Conservation (phyloP, 2,888 invertebrate species). For the Nysson spinosus region DNA sequence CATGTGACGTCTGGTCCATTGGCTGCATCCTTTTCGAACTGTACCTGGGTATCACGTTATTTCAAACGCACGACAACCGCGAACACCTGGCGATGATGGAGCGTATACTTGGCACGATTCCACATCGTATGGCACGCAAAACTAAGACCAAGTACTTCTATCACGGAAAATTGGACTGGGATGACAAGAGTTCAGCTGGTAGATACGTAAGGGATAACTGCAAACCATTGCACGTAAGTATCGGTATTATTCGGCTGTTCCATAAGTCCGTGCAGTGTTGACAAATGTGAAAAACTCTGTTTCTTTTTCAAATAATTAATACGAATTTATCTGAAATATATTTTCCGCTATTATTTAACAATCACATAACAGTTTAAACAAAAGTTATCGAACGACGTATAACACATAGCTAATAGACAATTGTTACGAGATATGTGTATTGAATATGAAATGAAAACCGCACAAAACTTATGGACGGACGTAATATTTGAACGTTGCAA, state of each 20-base stretch:
- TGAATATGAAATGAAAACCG: too few species aligned
- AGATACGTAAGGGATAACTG: constrained; percentile 99
- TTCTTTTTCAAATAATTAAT: too few species aligned
- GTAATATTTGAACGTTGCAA: too few species aligned
- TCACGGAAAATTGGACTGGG: constrained; percentile 98
- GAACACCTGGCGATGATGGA: constrained; percentile 99
- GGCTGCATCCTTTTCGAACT: constrained; percentile 99
- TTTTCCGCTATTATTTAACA: too few species aligned
- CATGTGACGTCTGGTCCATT: constrained; percentile 99
- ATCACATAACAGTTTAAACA: too few species aligned
- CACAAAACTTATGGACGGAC: too few species aligned
- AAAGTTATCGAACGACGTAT: too few species aligned
- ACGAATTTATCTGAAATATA: too few species aligned
- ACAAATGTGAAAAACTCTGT: too few species aligned
- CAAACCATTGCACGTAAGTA: constrained; percentile 93
- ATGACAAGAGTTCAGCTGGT: constrained; percentile 96
- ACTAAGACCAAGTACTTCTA: constrained; percentile 99
- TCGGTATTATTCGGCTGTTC: not conserved
- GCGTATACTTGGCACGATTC: constrained; percentile 96
- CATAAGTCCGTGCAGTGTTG: not conserved
- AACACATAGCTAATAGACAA: too few species aligned
- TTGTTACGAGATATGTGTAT: too few species aligned
- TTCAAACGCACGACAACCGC: constrained; percentile 99
- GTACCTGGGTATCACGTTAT: constrained; percentile 97
- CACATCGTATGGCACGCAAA: constrained; percentile 93